Conservation (phyloP, 2,888 invertebrate genomes). For the Agapetus fuscipes region DNA sequence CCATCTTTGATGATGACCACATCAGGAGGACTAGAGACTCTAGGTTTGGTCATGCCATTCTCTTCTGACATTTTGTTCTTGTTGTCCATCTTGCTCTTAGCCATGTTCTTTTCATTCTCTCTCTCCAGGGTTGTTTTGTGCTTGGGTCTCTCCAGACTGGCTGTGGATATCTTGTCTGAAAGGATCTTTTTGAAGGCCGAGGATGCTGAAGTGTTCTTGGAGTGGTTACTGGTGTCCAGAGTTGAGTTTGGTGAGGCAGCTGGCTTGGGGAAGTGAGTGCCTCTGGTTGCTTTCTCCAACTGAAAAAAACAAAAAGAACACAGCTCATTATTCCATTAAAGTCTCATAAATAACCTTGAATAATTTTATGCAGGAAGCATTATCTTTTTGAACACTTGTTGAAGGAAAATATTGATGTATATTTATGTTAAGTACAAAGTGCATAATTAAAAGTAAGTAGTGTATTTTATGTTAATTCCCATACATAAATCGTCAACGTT, state of each 20-base stretch:
- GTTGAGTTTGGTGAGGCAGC: constrained; percentile 43
- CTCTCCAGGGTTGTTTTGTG: constrained; percentile 35
- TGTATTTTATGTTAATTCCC: no score
- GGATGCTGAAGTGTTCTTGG: constrained; percentile 30
- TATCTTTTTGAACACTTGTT: no score
- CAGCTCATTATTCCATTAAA: no score
- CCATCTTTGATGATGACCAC: constrained; percentile 21
- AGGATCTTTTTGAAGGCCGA: constrained; percentile 43
- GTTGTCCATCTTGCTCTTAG: constrained; percentile 33
- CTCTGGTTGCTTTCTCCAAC: constrained; percentile 43
- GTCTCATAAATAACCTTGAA: no score
- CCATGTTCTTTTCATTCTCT: constrained; percentile 42
- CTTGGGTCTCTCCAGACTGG: constrained; percentile 39
- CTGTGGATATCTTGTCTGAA: constrained; percentile 39
- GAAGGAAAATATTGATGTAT: no score
- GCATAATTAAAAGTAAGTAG: no score
- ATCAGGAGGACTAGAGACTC: constrained; percentile 16
- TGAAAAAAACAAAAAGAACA: constrained; percentile 27
- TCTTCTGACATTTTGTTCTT: constrained; percentile 28
- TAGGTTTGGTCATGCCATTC: constrained; percentile 29
- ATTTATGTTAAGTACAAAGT: no score
- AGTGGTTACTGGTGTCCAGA: constrained; percentile 30
- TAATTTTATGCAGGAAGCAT: no score
- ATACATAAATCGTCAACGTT: no score
- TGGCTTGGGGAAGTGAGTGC: constrained; percentile 38